Conservation (phyloP, 1,140 invertebrate species). For the Globodera rostochiensis region DNA sequence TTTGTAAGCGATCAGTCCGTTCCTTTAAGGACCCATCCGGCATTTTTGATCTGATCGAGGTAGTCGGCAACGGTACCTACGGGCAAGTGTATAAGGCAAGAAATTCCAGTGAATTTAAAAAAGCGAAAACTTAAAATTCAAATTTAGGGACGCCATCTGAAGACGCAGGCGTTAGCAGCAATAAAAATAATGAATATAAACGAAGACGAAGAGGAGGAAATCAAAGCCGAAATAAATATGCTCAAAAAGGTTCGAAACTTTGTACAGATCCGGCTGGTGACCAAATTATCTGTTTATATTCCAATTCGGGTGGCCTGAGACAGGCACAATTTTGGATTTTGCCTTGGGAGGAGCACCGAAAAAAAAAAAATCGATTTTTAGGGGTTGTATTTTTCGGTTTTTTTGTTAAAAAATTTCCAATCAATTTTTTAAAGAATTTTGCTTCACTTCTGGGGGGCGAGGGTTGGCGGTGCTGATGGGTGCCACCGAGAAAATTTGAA, state of each 20-base stretch:
- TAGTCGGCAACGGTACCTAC: slow-evolving; percentile 99
- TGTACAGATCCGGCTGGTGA: too few relatives aligned
- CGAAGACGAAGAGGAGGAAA: slow-evolving; percentile 99
- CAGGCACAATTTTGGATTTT: too few relatives aligned
- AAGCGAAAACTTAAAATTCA: slow-evolving; percentile 32
- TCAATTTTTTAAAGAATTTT: too few relatives aligned
- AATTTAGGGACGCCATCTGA: slow-evolving; percentile 91
- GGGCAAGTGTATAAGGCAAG: slow-evolving; percentile 91
- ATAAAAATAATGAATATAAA: slow-evolving; percentile 99
- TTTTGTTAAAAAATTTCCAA: too few relatives aligned
- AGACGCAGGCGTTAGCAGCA: slow-evolving; percentile 96
- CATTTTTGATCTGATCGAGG: slow-evolving; percentile 99
- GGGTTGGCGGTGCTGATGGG: too few relatives aligned
- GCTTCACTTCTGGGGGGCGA: too few relatives aligned
- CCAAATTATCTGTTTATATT: too few relatives aligned
- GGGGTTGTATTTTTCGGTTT: too few relatives aligned
- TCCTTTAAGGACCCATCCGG: slow-evolving; percentile 88
- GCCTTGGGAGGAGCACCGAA: too few relatives aligned
- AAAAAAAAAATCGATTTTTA: too few relatives aligned
- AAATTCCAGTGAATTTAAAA: slow-evolving; percentile 20
- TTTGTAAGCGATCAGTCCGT: not conserved
- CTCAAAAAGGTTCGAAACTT: slow-evolving; percentile 76
- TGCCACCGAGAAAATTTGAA: too few relatives aligned
- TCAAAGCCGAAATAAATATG: slow-evolving; percentile 99
- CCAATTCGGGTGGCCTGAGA: too few relatives aligned